Base-by-base conservation (phyloP, 2,113 vertebrate genomes). In the Onychostoma macrolepis region DNA sequence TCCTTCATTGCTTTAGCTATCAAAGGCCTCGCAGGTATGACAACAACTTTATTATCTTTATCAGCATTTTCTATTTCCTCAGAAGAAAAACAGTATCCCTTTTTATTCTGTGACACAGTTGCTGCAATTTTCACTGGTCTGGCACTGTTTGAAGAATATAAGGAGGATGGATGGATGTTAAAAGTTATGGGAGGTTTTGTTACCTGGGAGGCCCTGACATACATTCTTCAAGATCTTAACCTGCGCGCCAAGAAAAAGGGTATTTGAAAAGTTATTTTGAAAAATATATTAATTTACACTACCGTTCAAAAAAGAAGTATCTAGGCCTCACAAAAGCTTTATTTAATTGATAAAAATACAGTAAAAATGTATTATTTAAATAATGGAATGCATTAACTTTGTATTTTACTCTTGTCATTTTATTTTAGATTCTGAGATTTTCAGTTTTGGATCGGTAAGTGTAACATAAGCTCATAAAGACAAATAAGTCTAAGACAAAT, bases 161-260 rank as follows among this genome's bases (percentile, higher is more conserved):
- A 89, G 10, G 1, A 5, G 0, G 86, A 79, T 86, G 72, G 53
- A n/a, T 95, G 95, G 95, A 69, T 95, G 83, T 21, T 87, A 28
- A 94, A 94, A 77, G 93, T 96, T 10, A 95, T 96, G 95, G 94
- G 94, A 1, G 96, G 92, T 9, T 95, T 94, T 78, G 75, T 94
- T 63, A 93, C 87, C 78, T 96, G 94, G 95, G 95, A 96, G 58
- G 75, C 30, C 11, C 24, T 96, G 19, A 89, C 91, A 10, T 92
- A 78, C 80, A 58, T 93, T 17, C 21, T 94, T 10, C 78, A 95
- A 56, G 92, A 93, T 6, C 1, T 89, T 21, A 78, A 90, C 48
- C 19, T 48, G 3, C 93, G 65, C 33, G 83, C 84, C 50, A 91
- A 50, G 30, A 19, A 36, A 13, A 90, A 90, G 65, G 90, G 87